Evolutionary conservation across 2,113 vertebrate genomes (phyloP), one percentile per base, ranked within the genome.

Genomic region (Rousettus leschenaultii): DNA sequence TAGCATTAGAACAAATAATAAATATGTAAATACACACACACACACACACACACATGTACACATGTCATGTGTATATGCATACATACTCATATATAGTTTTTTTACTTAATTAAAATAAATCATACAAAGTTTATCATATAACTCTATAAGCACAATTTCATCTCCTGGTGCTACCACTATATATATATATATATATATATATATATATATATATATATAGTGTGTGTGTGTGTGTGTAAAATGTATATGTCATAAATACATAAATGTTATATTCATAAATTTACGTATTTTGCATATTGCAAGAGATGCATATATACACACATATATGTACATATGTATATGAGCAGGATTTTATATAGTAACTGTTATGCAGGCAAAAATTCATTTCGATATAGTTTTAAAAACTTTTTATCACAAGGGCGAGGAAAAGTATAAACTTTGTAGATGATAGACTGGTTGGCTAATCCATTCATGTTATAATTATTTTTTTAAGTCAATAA

Each of bases 371-470:
- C 30, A 70, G n/a, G 13, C 26, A 53, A 92, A 79, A 61, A 92
- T 61, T 63, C 6, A 45, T 65, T 89, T 8, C 74, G 63, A 61
- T 6, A 89, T 19, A 84, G 84, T 94, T 86, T 55, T 48, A 85
- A 91, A 85, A 38, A 51, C 5, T 71, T 79, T 14, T 59, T 45
- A 53, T 57, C 21, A 70, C 51, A 85, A 18, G 14, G 3, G 16
- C 74, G 19, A 87, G 28, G 61, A 82, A 79, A 88, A 91, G 43
- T 92, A 92, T 85, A n/a, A 33, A 63, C 16, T 94, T 87, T 55
- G 61, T 74, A 61, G 28, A 43, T 87, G 43, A 57, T 43, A 48
- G 16, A 63, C 24, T 73, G 63, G 22, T 78, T 59, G 11, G 7
- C 33, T 63, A 95, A 71, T 78, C n/a, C 61, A 65, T 2, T 89